Conservation (phyloP, 2,888 invertebrate genomes). For the Brachynemurus nebulosus region DNA sequence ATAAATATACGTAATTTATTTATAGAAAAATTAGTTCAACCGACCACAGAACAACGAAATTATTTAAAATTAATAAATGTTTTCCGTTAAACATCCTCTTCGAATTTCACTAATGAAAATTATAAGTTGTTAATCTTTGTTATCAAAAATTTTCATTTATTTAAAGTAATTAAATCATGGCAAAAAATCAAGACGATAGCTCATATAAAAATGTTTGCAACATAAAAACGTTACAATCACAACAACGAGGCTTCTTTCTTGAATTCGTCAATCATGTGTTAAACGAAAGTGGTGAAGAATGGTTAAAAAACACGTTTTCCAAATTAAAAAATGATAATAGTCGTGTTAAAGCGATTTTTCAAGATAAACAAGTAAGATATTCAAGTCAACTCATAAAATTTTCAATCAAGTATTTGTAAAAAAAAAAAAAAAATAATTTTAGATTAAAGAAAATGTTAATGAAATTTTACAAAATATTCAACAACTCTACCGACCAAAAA, state of each 20-base stretch:
- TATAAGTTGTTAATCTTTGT: too few relatives aligned
- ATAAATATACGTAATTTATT: too few relatives aligned
- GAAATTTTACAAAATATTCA: constrained; percentile 51
- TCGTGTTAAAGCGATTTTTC: constrained; percentile 40
- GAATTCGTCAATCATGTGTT: constrained; percentile 47
- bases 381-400: too few relatives aligned
- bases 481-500: constrained; percentile 52
- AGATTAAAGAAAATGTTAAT: constrained; percentile 30
- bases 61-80: too few relatives aligned
- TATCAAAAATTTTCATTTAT: neutral
- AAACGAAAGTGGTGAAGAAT: constrained; percentile 37
- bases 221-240: constrained; percentile 58
- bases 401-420: neutral
- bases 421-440: neutral
- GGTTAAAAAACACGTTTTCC: constrained; percentile 47
- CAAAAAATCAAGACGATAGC: neutral
- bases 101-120: too few relatives aligned
- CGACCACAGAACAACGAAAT: too few relatives aligned
- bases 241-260: constrained; percentile 60
- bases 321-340: constrained; percentile 41
- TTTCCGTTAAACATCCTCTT: too few relatives aligned
- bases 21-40: too few relatives aligned
- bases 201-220: constrained; percentile 45
- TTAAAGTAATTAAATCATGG: neutral
- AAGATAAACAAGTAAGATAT: constrained; percentile 37